A percentile compares a stretch with the other conserved stretches of the same genome.
Evolutionary conservation across 2,113 vertebrate species (phyloP).

Genomic region (Spea bombifrons): DNA sequence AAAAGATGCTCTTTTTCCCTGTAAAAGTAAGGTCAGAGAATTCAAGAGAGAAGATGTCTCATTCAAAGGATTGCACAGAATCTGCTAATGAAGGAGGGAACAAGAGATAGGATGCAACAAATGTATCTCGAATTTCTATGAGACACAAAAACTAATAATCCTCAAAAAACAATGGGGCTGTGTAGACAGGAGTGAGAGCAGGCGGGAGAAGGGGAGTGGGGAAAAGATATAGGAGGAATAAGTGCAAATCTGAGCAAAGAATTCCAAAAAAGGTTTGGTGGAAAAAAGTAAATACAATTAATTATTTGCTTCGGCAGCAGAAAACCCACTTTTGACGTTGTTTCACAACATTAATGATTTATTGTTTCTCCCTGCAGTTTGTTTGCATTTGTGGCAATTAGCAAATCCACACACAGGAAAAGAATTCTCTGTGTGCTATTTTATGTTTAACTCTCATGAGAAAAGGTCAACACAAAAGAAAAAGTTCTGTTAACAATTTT

Average conservation of each 20-base stretch:
- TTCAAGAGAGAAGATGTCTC: conserved; percentile 35
- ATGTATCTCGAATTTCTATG: conserved; percentile 19
- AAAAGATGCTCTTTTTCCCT: conserved; percentile 42
- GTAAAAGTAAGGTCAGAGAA: conserved; percentile 46
- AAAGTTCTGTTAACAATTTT: too few species aligned
- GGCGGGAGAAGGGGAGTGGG: neutral
- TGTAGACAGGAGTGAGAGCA: conserved; percentile 3
- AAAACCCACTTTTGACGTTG: conserved; percentile 2
- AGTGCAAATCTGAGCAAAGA: neutral
- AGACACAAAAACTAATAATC: conserved; percentile 12
- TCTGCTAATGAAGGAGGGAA: conserved; percentile 38
- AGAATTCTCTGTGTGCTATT: neutral
- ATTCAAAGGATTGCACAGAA: conserved; percentile 39
- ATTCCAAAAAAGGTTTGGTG: neutral
- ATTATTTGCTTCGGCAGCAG: neutral
- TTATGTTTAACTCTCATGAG: conserved; percentile 26
- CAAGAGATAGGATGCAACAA: conserved; percentile 26
- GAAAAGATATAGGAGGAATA: neutral
- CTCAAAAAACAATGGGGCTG: conserved; percentile 22
- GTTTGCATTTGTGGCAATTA: neutral
- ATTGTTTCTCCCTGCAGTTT: conserved; percentile 17
- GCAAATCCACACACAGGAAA: conserved; percentile 12
- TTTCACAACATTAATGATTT: conserved; percentile 18
- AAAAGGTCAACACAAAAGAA: conserved; percentile 46
- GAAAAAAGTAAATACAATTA: conserved; percentile 4